Conservation (phyloP, 2,797 vertebrate genomes). For the Hydrocynus forskahlii region DNA sequence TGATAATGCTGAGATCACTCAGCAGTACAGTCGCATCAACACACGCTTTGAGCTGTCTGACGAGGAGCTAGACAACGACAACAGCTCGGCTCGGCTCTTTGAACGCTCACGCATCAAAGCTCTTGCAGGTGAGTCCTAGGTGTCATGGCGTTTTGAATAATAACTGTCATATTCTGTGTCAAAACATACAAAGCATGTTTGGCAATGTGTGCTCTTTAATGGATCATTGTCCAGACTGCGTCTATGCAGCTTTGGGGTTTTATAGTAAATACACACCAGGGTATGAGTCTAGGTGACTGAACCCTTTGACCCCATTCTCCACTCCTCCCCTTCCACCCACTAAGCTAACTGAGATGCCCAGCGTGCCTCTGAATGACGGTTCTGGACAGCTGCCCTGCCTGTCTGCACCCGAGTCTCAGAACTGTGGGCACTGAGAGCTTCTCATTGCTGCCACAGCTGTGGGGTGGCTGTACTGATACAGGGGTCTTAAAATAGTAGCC, state of each 20-base stretch:
- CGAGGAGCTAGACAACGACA: constrained; percentile 96
- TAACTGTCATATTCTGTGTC: not conserved
- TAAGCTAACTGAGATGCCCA: constrained; percentile 66
- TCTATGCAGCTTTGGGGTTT: too few relatives aligned
- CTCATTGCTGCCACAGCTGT: constrained; percentile 71
- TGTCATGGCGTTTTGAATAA: not conserved
- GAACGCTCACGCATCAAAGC: constrained; percentile 98
- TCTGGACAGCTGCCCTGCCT: constrained; percentile 77
- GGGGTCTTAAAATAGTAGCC: constrained; percentile 70
- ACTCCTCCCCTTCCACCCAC: constrained; percentile 55
- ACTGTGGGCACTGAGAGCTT: constrained; percentile 66
- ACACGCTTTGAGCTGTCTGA: constrained; percentile 88
- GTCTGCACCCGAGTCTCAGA: constrained; percentile 59
- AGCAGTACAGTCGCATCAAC: constrained; percentile 92
- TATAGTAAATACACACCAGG: not conserved
- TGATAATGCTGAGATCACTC: constrained; percentile 92
- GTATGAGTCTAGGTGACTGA: constrained; percentile 62
- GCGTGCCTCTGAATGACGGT: constrained; percentile 69
- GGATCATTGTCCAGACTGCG: not conserved
- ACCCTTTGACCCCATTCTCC: constrained; percentile 49
- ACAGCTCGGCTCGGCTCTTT: constrained; percentile 92
- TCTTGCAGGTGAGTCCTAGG: constrained; percentile 85
- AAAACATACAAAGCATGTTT: not conserved
- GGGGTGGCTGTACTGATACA: constrained; percentile 52
- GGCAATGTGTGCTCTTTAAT: not conserved